Base-by-base conservation (phyloP, 2,113 vertebrate genomes). In the Nannospalax galili region DNA sequence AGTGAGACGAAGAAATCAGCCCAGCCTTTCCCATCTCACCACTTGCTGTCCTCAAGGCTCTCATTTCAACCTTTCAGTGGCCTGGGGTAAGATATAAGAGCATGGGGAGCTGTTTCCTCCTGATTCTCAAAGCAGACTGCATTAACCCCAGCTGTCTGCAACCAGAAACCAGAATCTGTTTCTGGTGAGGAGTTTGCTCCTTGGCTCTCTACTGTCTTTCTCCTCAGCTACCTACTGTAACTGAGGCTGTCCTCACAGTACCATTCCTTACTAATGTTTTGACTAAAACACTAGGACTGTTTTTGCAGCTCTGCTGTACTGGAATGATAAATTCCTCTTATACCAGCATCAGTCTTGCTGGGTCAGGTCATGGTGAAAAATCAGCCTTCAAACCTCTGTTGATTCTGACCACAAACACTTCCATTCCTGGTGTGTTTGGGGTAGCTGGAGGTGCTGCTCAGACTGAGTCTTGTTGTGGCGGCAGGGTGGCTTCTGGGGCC, bases 21-120 rank as follows among this genome's bases (percentile, higher is more conserved):
- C 1, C 0, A 0, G 0, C 48, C 35, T n/a, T 24, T 48, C 10
- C 32, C 32, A 48, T 8, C 42, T 24, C 5, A 1, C 19, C 62
- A 35, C 6, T 10, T 12, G 2, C 20, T 14, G 1, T 67, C 45
- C 22, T 87, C n/a, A 35, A 30, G 22, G 1, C n/a, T 10, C 37
- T 28, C 28, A 3, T 4, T 5, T 48, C 8, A 22, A 10, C 11
- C 28, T 69, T 45, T 58, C 0, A 17, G 58, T 73, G 22, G 10
- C 73, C 14, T 22, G 52, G 52, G n/a, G 48, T 7, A 52, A 52
- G 48, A 52, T 7, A 7, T 11, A 52, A 52, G 48, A 3, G 7
- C 60, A 52, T 32, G 1, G 1, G 26, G 32, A 17, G 67, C 3
- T 64, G 77, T 45, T n/a, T 24, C 48, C 37, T 32, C 22, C 15